Base-by-base conservation (phyloP, 92 coral and sea anemone genomes). In the Paragorgia papillata region DNA sequence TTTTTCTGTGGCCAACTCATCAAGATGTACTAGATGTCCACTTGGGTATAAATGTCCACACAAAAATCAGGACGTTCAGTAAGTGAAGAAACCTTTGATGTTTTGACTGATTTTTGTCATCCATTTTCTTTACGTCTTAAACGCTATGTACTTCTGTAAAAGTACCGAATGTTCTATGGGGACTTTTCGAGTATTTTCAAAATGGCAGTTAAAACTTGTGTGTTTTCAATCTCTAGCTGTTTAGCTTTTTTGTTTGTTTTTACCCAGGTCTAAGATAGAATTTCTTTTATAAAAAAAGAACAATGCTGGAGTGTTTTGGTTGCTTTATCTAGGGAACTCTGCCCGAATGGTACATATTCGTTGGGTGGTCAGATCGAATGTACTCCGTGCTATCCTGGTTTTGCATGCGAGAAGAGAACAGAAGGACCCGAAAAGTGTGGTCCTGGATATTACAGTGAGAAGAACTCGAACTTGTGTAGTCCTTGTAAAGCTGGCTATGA, bases 291-390 rank as follows among this genome's bases (percentile, higher is more conserved):
- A n/a, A n/a, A n/a, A n/a, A n/a, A n/a, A n/a, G n/a, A n/a, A n/a
- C n/a, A n/a, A n/a, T n/a, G n/a, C n/a, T n/a, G n/a, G n/a, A n/a
- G n/a, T n/a, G n/a, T n/a, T n/a, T n/a, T n/a, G n/a, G n/a, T n/a
- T n/a, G n/a, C n/a, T n/a, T n/a, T n/a, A n/a, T n/a, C n/a, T 68
- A 93, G 98, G 73, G 85, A 60, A 40, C 79, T 88, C n/a, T 94
- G 98, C 69, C 92, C 95, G 57, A 94, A 94, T 83, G 98, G 98
- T 57, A 94, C 97, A 24, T 94, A 94, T 83, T 91, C 97, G 27
- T 75, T 94, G 12, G 98, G 98, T 59, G 97, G 94, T 62, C 94
- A 88, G 80, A 91, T 91, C 61, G 68, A 91, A 65, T 94, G 98
- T 54, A 86, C 87, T 18, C 70, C 68, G 7, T 93, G 97, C 61